phyloP scores from a whole-genome alignment of 2,888 invertebrate species.

The Galeopsomyia nigrocyanea region DNA sequence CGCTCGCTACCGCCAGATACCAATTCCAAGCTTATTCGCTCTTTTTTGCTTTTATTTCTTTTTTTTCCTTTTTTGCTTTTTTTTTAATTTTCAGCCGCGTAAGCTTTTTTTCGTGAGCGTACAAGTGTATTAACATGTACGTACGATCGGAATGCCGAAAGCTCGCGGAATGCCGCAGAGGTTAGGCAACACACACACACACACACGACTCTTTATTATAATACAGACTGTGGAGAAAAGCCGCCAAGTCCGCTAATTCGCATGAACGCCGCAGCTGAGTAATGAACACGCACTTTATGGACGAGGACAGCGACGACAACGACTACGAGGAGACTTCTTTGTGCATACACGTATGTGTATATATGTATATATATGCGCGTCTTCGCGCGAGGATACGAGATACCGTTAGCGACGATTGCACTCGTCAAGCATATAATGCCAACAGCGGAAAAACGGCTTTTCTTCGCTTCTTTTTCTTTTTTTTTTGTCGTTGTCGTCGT shows the following conservation, averaged over 20 bases:
- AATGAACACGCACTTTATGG: slow-evolving; percentile 55
- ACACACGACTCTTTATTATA: slow-evolving; percentile 27
- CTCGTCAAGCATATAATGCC: too few species aligned
- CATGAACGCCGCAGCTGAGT: slow-evolving; percentile 47
- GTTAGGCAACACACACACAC: not conserved
- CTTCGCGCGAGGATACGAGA: not conserved
- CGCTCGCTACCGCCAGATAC: not conserved
- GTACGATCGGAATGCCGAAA: slow-evolving; percentile 36
- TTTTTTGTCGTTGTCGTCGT: not conserved
- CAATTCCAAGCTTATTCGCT: slow-evolving; percentile 15
- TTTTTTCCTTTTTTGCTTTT: not conserved
- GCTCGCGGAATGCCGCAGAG: slow-evolving; percentile 20
- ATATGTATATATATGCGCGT: too few species aligned
- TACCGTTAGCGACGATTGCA: too few species aligned
- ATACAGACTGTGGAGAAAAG: slow-evolving; percentile 36
- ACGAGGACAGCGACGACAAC: slow-evolving; percentile 28
- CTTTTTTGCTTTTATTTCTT: too few species aligned
- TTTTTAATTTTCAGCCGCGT: slow-evolving; percentile 11
- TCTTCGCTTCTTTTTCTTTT: slow-evolving; percentile 7
- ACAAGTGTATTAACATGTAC: not conserved
- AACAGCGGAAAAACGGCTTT: not conserved
- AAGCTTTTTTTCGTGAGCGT: slow-evolving; percentile 44
- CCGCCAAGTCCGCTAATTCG: slow-evolving; percentile 52
- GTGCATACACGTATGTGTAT: too few species aligned
- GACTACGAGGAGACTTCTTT: too few species aligned